A percentile compares a stretch with the other conserved stretches of the same genome.
Conservation (phyloP, 2,113 vertebrate species). For the Camelus bactrianus region DNA sequence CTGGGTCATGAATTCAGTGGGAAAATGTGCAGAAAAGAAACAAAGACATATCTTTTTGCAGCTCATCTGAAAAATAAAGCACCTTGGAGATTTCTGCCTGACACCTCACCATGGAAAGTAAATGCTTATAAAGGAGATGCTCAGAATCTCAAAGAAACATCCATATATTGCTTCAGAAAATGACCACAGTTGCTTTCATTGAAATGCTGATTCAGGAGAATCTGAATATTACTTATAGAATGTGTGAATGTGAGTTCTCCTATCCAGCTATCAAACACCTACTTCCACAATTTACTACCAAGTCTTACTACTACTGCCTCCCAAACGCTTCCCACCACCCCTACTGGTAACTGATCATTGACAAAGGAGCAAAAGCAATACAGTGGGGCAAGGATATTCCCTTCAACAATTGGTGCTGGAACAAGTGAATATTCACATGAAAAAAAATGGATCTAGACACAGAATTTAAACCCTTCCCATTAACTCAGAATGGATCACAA, state of each 20-base stretch:
- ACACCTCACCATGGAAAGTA: constrained; percentile 46
- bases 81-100: constrained; percentile 25
- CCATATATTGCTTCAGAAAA: constrained; percentile 21
- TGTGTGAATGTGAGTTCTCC: neutral
- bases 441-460: neutral
- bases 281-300: neutral
- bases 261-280: neutral
- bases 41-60: constrained; percentile 44
- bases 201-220: constrained; percentile 54
- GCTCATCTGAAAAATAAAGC: constrained; percentile 58
- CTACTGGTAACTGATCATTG: neutral
- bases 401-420: neutral
- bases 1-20: constrained; percentile 25
- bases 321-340: neutral
- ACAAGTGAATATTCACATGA: neutral
- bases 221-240: constrained; percentile 39
- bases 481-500: neutral
- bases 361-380: neutral
- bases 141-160: neutral
- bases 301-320: neutral
- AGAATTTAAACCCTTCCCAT: neutral
- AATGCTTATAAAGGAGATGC: neutral
- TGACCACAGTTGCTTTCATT: neutral
- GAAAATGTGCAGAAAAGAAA: constrained; percentile 45
- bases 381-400: neutral